Percentiles rank a stretch among this genome's conserved stretches.
Evolutionary conservation across 2,113 vertebrate genomes (phyloP).

Genomic region (Onychostoma macrolepis): DNA sequence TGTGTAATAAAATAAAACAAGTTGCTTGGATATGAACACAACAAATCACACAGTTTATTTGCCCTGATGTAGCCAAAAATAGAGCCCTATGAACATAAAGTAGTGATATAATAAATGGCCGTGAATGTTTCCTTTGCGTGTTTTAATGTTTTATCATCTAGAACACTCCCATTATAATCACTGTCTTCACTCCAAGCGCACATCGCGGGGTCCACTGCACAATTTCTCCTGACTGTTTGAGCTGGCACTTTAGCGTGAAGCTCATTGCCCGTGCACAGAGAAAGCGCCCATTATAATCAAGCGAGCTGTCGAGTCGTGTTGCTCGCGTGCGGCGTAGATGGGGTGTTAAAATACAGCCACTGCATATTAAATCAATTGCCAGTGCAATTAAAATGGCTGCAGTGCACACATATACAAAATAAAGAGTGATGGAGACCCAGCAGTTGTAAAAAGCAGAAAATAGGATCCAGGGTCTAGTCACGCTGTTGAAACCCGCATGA

Average conservation of each 20-base stretch:
- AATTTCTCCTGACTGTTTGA: neutral
- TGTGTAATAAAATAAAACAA: neutral
- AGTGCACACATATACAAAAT: neutral
- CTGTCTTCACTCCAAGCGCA: conserved; percentile 3
- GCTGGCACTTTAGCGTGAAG: neutral
- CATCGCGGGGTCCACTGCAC: neutral
- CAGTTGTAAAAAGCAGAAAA: neutral
- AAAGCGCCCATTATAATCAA: conserved; percentile 23
- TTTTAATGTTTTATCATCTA: conserved; percentile 19
- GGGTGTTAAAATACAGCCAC: conserved; percentile 21
- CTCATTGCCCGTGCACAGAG: neutral
- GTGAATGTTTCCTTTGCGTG: neutral
- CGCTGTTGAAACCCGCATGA: neutral
- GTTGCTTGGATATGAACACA: neutral
- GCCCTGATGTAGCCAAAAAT: neutral
- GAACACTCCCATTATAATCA: conserved; percentile 21
- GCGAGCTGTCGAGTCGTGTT: conserved; percentile 1
- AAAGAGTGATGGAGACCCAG: neutral
- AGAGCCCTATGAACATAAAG: neutral
- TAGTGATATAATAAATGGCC: neutral
- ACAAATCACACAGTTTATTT: neutral
- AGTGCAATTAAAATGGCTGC: conserved; percentile 1
- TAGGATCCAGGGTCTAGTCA: neutral
- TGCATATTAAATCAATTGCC: conserved; percentile 27
- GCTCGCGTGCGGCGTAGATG: neutral